These are phyloP conservation scores for Perccottus glenii DNA, from an alignment of 2,113 vertebrate genomes.

Conservation along the genomic window DNA sequence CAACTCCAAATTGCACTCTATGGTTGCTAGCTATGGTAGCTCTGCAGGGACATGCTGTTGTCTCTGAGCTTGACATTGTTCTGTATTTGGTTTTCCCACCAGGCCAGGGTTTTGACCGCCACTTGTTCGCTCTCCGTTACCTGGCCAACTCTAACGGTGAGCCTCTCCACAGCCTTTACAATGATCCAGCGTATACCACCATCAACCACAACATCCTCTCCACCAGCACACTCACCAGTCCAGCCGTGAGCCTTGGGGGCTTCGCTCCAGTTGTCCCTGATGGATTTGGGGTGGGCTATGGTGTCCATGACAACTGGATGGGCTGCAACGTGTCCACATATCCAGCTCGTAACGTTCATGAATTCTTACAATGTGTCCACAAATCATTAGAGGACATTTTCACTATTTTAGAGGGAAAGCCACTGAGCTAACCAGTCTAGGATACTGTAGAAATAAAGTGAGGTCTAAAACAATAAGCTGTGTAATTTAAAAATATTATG, in stretches of 20 bases:
- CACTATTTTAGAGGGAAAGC: slow-evolving; percentile 85
- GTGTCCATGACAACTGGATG: slow-evolving; percentile 89
- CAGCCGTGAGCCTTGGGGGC: slow-evolving; percentile 86
- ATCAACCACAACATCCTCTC: slow-evolving; percentile 96
- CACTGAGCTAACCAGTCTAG: slow-evolving; percentile 71
- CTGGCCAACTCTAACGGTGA: slow-evolving; percentile 79
- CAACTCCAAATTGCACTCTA: no score
- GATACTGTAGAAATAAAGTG: background rate
- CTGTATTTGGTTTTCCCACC: slow-evolving; percentile 29
- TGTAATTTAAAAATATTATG: background rate
- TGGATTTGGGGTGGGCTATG: slow-evolving; percentile 90
- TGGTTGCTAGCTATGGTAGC: no score
- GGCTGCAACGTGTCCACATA: slow-evolving; percentile 92
- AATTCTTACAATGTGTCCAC: slow-evolving; percentile 87
- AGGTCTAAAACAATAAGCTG: background rate
- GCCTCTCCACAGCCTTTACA: slow-evolving; percentile 82
- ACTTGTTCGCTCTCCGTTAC: slow-evolving; percentile 88
- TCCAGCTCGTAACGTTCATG: slow-evolving; percentile 82
- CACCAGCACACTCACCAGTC: slow-evolving; percentile 91
- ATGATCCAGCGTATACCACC: slow-evolving; percentile 85
- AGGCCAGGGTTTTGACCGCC: slow-evolving; percentile 97
- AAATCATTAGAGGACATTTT: slow-evolving; percentile 94
- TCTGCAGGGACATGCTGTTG: no score
- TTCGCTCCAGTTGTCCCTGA: slow-evolving; percentile 94
- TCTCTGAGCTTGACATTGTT: background rate